These are phyloP conservation scores for Agrilus mali DNA, from an alignment of 2,888 invertebrate species.

Conservation along the genomic window DNA sequence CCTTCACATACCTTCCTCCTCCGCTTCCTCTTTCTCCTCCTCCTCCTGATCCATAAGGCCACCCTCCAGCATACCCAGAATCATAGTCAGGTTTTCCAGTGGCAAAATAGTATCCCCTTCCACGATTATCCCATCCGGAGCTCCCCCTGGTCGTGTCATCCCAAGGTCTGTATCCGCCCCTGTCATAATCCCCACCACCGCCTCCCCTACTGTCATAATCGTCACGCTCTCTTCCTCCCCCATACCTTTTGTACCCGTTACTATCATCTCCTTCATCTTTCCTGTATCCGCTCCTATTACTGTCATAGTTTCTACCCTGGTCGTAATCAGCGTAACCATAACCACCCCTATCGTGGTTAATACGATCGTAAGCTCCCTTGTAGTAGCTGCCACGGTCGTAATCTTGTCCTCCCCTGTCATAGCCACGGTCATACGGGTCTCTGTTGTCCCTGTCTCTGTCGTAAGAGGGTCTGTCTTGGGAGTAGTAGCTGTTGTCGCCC, in stretches of 20 bases:
- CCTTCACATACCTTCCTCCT: too few relatives aligned
- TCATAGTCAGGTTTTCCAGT: constrained; percentile 38
- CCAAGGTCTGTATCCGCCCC: constrained; percentile 38
- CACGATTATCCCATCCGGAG: constrained; percentile 44
- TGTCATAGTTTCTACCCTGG: constrained; percentile 10
- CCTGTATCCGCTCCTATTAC: constrained; percentile 22
- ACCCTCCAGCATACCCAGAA: constrained; percentile 24
- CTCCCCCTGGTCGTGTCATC: constrained; percentile 48
- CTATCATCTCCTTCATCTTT: constrained; percentile 30
- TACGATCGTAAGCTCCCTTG: constrained; percentile 32
- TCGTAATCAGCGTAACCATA: constrained; percentile 7
- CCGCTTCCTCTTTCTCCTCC: not conserved
- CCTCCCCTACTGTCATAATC: constrained; percentile 8
- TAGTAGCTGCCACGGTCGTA: constrained; percentile 36
- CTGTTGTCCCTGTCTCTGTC: constrained; percentile 17
- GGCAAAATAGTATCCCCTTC: constrained; percentile 48
- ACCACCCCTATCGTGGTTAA: constrained; percentile 21
- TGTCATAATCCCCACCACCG: constrained; percentile 7
- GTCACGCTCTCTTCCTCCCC: not conserved
- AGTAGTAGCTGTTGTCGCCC: constrained; percentile 31
- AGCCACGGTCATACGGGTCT: constrained; percentile 4
- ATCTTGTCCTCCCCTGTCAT: constrained; percentile 15
- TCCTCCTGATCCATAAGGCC: constrained; percentile 20
- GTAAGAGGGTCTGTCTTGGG: constrained; percentile 26
- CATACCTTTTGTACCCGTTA: constrained; percentile 15